Evolutionary conservation across 2,797 vertebrate species (phyloP).

Genomic region (Dipus sagitta): DNA sequence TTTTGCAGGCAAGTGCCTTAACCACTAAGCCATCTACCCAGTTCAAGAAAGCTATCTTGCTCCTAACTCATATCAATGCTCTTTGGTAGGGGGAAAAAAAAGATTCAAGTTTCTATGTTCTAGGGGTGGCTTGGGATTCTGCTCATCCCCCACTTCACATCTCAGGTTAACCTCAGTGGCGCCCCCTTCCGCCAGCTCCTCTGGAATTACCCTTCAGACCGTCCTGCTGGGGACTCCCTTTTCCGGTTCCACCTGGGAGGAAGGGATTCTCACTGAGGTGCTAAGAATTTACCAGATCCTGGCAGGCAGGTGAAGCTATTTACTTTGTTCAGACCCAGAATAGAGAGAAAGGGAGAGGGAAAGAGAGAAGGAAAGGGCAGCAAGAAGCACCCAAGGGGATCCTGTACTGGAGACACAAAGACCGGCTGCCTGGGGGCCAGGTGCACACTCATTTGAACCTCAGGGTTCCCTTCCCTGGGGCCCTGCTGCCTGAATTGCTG

Average conservation of each 20-base stretch:
- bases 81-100: not conserved
- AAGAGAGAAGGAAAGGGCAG: not conserved
- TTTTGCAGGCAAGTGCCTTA: too few species aligned
- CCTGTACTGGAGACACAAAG: not conserved
- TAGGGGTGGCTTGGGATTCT: not conserved
- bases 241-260: not conserved
- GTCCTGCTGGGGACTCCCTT: not conserved
- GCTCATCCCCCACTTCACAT: not conserved
- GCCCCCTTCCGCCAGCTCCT: too few species aligned
- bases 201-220: not conserved
- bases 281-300: constrained; percentile 29
- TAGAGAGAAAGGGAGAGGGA: not conserved
- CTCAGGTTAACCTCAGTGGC: not conserved
- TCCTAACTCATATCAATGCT: not conserved
- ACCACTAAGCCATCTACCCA: too few species aligned
- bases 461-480: not conserved
- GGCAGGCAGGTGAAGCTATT: not conserved
- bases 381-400: not conserved
- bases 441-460: not conserved
- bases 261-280: not conserved
- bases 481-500: not conserved
- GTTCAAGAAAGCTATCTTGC: too few species aligned
- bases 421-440: not conserved
- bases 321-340: not conserved
- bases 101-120: not conserved